phyloP scores from a whole-genome alignment of 2,797 vertebrate species.

The Meda fulgida region DNA sequence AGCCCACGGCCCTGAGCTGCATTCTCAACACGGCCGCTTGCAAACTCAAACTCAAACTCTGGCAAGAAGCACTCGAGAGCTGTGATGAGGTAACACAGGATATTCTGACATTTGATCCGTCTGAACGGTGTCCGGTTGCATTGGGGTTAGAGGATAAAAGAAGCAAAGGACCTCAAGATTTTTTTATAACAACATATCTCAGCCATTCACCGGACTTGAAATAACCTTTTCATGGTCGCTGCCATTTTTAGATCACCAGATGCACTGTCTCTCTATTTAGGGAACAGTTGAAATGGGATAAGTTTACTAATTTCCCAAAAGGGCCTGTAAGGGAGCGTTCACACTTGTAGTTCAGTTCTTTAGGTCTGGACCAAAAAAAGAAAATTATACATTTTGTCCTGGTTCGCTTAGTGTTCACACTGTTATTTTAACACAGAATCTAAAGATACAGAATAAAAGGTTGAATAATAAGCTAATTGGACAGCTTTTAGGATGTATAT shows the following conservation, averaged over 20 bases:
- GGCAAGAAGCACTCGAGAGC: slow-evolving; percentile 91
- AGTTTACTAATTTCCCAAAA: background rate
- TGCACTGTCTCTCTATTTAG: background rate
- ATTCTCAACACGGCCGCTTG: slow-evolving; percentile 93
- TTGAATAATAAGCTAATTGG: background rate
- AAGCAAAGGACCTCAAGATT: background rate
- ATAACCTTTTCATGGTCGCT: background rate
- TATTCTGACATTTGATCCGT: background rate
- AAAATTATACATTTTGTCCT: background rate
- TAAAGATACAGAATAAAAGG: background rate
- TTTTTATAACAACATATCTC: slow-evolving; percentile 2
- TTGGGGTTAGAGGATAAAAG: slow-evolving; percentile 29
- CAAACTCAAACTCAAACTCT: slow-evolving; percentile 89
- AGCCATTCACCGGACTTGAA: background rate
- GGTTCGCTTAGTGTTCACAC: background rate
- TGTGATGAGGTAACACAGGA: slow-evolving; percentile 85
- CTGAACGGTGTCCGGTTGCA: slow-evolving; percentile 2
- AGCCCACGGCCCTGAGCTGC: slow-evolving; percentile 86
- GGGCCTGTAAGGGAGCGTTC: background rate
- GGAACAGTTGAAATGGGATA: background rate
- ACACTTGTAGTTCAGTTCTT: background rate
- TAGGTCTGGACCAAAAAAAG: background rate
- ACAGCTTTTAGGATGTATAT: background rate
- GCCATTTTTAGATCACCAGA: slow-evolving; percentile 8
- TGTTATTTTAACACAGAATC: background rate